A percentile compares a stretch with the other conserved stretches of the same genome.
phyloP scores from a whole-genome alignment of 1,140 invertebrate species.

The Drosophila tsacasi region DNA sequence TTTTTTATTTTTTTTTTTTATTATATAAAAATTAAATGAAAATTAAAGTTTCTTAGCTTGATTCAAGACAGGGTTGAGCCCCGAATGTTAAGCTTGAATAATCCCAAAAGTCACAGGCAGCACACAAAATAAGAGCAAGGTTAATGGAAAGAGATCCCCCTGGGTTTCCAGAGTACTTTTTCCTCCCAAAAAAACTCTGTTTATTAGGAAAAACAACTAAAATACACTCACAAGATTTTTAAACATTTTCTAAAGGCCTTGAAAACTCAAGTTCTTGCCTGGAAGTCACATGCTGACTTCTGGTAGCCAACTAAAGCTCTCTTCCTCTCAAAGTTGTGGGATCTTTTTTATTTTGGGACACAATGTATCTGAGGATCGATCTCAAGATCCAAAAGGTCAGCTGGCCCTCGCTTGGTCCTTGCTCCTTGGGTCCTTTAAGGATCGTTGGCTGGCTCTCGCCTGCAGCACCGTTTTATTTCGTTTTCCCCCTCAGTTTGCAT shows the following conservation, averaged over 20 bases:
- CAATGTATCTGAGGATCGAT: neutral
- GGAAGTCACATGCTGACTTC: neutral
- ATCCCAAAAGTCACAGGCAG: neutral
- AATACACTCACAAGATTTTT: neutral
- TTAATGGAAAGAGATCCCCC: no score
- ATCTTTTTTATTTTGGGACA: neutral
- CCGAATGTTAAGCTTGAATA: neutral
- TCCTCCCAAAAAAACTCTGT: no score
- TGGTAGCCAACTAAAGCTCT: neutral
- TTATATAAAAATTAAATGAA: no score
- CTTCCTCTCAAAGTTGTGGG: neutral
- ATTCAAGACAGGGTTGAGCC: neutral
- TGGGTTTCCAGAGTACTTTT: no score
- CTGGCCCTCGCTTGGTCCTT: conserved; percentile 10
- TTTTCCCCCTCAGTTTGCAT: neutral
- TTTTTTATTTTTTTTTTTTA: no score
- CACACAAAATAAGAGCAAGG: neutral
- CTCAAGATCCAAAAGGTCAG: conserved; percentile 17
- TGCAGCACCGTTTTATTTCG: conserved; percentile 24
- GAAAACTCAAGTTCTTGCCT: neutral
- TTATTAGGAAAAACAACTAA: no score
- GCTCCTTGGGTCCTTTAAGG: conserved; percentile 30
- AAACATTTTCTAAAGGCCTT: neutral
- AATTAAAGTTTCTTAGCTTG: neutral
- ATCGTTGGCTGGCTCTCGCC: conserved; percentile 43